A percentile compares a stretch with the other conserved stretches of the same genome.
Conservation (phyloP, 1,140 invertebrate species). For the Lethrus apterus region DNA sequence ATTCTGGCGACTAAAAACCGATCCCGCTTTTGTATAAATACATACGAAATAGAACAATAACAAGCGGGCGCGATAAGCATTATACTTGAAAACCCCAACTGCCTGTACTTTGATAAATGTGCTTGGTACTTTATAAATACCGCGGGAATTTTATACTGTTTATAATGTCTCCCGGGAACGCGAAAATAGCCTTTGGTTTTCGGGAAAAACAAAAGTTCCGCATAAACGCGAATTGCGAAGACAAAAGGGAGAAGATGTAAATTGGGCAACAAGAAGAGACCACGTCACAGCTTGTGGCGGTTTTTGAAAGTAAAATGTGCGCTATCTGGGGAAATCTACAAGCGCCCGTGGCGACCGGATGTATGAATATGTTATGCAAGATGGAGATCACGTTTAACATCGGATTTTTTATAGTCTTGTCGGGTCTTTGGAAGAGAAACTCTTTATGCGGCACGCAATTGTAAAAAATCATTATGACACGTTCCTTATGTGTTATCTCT, state of each 20-base stretch:
- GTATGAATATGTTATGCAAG: conserved; percentile 21
- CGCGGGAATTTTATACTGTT: conserved; percentile 16
- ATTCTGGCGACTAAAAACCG: conserved; percentile 26
- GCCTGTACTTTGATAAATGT: conserved; percentile 6
- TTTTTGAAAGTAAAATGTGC: conserved; percentile 27
- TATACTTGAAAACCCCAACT: conserved; percentile 10
- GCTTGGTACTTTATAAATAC: conserved; percentile 8
- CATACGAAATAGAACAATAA: conserved; percentile 32
- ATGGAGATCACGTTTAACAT: conserved; percentile 22
- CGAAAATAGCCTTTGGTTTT: conserved; percentile 17
- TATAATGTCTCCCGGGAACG: conserved; percentile 9
- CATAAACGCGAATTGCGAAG: conserved; percentile 17
- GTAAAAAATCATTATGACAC: conserved; percentile 19
- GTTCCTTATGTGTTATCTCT: conserved; percentile 10
- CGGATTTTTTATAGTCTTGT: conserved; percentile 22
- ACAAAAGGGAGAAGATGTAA: conserved; percentile 24
- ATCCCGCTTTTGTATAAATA: conserved; percentile 31
- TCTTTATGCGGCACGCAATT: conserved; percentile 12
- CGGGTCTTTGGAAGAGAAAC: conserved; percentile 16
- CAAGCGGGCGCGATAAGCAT: conserved; percentile 12
- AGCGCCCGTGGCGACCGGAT: conserved; percentile 21
- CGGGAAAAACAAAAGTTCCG: conserved; percentile 16
- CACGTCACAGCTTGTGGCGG: conserved; percentile 15
- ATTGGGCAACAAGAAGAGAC: conserved; percentile 20
- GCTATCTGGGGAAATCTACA: conserved; percentile 26